Evolutionary conservation across 2,113 vertebrate species (phyloP).

Genomic region (Campylorhamphus procurvoides): DNA sequence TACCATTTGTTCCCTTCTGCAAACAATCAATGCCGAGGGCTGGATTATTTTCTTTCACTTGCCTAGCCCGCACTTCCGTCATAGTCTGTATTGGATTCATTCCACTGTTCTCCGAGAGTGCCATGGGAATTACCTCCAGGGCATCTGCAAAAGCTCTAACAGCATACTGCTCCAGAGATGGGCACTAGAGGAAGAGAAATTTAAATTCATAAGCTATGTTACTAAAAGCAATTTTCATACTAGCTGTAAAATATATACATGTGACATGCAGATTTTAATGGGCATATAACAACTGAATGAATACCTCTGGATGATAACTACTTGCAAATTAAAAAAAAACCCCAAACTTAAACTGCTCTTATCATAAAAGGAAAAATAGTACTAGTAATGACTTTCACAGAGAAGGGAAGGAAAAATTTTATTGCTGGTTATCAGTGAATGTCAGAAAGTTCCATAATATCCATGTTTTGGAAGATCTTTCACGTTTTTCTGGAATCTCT

Average conservation of each 20-base stretch:
- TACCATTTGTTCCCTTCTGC: constrained; percentile 91
- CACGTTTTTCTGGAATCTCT: neutral
- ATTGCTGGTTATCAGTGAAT: rapidly evolving
- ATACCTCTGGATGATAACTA: neutral
- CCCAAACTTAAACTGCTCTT: neutral
- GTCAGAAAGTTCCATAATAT: neutral
- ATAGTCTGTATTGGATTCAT: constrained; percentile 96
- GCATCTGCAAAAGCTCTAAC: constrained; percentile 97
- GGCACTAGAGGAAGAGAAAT: constrained; percentile 79
- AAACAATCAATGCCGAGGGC: constrained; percentile 94
- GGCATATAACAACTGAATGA: rapidly evolving
- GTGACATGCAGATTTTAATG: neutral
- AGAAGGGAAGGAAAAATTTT: neutral
- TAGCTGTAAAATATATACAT: neutral
- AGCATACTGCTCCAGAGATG: constrained; percentile 95
- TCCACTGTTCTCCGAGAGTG: constrained; percentile 93
- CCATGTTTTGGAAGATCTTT: neutral
- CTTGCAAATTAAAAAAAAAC: neutral
- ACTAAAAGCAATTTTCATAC: neutral
- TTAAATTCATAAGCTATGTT: neutral
- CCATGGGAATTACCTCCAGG: constrained; percentile 95
- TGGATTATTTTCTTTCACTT: constrained; percentile 90
- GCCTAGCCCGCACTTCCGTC: constrained; percentile 90
- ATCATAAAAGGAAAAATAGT: neutral
- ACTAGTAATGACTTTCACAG: neutral